Conservation (phyloP, 2,797 vertebrate species). For the Characodon lateralis region DNA sequence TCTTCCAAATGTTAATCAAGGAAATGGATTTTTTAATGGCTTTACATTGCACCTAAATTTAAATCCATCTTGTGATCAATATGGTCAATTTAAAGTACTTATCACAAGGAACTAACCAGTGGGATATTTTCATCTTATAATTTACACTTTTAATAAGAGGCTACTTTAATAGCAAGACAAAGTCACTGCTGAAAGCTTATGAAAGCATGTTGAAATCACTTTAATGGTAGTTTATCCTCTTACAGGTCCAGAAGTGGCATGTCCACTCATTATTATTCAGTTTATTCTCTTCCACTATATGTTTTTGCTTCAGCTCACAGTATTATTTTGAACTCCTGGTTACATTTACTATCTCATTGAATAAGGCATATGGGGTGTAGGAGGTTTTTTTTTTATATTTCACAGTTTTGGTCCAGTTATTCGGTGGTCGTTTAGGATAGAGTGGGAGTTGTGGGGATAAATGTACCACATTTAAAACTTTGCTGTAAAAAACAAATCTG, state of each 20-base stretch:
- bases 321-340: constrained; percentile 47
- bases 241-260: constrained; percentile 5
- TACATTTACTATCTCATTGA: constrained; percentile 59
- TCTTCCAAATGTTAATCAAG: constrained; percentile 41
- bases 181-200: constrained; percentile 11
- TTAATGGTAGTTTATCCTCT: constrained; percentile 3
- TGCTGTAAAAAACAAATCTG: constrained; percentile 70
- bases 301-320: constrained; percentile 34
- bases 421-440: constrained; percentile 40
- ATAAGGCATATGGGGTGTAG: constrained; percentile 10
- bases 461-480: constrained; percentile 53
- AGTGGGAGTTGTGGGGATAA: constrained; percentile 21
- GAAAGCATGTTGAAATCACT: constrained; percentile 16
- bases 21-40: constrained; percentile 17
- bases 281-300: constrained; percentile 32
- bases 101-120: constrained; percentile 33
- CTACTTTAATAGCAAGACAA: constrained; percentile 7
- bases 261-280: constrained; percentile 39
- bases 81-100: constrained; percentile 29
- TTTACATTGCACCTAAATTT: constrained; percentile 42
- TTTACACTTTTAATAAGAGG: constrained; percentile 20
- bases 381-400: constrained; percentile 43
- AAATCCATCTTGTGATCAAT: constrained; percentile 50
- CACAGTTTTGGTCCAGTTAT: constrained; percentile 48
- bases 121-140: constrained; percentile 19